Base-by-base conservation (phyloP, 1,140 invertebrate genomes). In the Papilio polyxenes region DNA sequence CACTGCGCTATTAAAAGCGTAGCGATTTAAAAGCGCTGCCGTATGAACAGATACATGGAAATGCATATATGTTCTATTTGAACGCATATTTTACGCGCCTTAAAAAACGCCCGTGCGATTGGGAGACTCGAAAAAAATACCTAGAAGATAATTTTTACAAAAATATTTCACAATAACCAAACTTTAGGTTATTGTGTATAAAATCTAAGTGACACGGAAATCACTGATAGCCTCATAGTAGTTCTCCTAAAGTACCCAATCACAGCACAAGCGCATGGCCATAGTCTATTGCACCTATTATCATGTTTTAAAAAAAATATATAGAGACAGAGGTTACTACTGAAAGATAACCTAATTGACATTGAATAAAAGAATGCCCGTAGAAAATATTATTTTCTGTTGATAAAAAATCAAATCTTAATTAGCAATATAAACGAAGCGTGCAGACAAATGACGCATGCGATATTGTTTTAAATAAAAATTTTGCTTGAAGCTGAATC, bases 271-370 rank as follows among this genome's bases (percentile, higher is more conserved):
- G 20, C 48, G 51, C 75, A 77, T 53, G 75, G 23, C 13, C 49
- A n/a, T 56, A 77, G 48, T 53, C n/a, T 76, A n/a, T 77, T 77
- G 23, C 49, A 15, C 20, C 20, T 11, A 44, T 49, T 44, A 76
- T 44, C n/a, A 49, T n/a, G n/a, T 23, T 51, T 77, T 51, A 51
- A 31, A 20, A 56, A 15, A 77, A 56, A 20, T 77, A 20, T 51
- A 51, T 53, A 37, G 49, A 10, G 72, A 76, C 82, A 79, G 56
- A 75, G 37, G 80, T 53, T 20, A 79, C 37, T 23, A 75, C 51
- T 72, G 9, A 20, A 74, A 69, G 80, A 83, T 85, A 83, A 85
- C 84, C 80, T 82, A 44, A 51, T n/a, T 75, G 51, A 40, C 83
- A 75, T 75, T 51, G 51, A 77, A 51, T 77, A 56, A 77, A 31